Evolutionary conservation across 1,140 invertebrate genomes (phyloP), one percentile per base, ranked within the genome.

Genomic region (Tribolium castaneum): DNA sequence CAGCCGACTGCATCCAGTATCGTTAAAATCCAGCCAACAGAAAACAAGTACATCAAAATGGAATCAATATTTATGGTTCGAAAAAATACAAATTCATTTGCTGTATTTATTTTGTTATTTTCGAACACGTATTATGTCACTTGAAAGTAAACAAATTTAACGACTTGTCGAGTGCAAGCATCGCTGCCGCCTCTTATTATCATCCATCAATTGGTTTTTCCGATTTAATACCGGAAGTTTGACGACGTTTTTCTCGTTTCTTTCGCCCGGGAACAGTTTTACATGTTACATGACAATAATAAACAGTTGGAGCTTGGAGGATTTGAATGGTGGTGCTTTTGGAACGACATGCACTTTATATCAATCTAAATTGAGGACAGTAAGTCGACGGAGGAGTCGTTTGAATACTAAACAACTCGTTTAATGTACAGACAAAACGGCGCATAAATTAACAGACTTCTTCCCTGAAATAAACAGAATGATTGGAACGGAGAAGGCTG

Each of bases 201-300:
- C 66, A 49, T 70, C 34, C 25, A 39, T 70, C 25, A 70, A 70
- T 70, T 70, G 66, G 35, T 70, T 70, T 35, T 70, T 70, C 34
- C 66, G 9, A 70, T 70, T 49, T 39, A 70, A 59, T 25, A 59
- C 14, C 54, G 14, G 19, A 59, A 59, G 54, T 59, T 59, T 25
- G 54, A 10, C 54, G 54, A 59, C 54, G 30, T 59, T 25, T 59
- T 59, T 59, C 54, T 25, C 54, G n/a, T 25, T 16, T 59, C 54
- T 25, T 59, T 1, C 14, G 1, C 7, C 14, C 54, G 54, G 19
- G 6, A 22, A 25, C 54, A 19, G 10, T 59, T 59, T 52, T 52
- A 52, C 54, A 59, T 59, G 54, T 25, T 59, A 19, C 19, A 25
- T 19, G 54, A 25, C 19, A 59, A 22, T 22, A 59, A 59, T 59